Conservation (phyloP, 2,797 vertebrate species). For the Enteromius argenteus region DNA sequence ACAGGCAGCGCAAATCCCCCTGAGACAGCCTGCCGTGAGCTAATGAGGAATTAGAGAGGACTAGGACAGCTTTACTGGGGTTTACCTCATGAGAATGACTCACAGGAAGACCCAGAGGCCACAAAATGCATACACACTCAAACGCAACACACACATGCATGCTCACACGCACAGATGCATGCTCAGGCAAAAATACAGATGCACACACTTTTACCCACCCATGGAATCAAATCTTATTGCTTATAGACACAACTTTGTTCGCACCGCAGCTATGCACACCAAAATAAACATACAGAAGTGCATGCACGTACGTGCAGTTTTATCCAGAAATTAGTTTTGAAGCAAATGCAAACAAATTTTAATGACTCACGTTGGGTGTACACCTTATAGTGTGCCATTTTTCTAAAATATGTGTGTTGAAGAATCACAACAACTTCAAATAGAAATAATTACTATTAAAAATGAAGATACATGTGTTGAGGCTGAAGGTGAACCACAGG, state of each 20-base stretch:
- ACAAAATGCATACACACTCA: constrained; percentile 50
- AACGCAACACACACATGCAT: constrained; percentile 45
- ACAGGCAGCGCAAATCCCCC: constrained; percentile 68
- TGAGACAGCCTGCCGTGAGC: constrained; percentile 75
- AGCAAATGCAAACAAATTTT: constrained; percentile 30
- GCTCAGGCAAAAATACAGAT: constrained; percentile 39
- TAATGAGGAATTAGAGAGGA: constrained; percentile 80
- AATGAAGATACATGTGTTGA: background rate
- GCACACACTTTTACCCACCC: constrained; percentile 38
- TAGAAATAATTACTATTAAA: constrained; percentile 5
- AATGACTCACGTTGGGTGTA: constrained; percentile 32
- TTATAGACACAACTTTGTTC: constrained; percentile 44
- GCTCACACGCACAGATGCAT: constrained; percentile 38
- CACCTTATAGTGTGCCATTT: background rate
- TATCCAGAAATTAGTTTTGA: constrained; percentile 39
- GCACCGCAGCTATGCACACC: constrained; percentile 25
- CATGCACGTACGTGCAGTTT: constrained; percentile 27
- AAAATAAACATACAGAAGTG: constrained; percentile 27
- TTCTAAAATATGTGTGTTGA: background rate
- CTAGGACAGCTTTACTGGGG: constrained; percentile 75
- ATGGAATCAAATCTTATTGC: constrained; percentile 41
- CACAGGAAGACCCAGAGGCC: constrained; percentile 73
- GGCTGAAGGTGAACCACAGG: background rate
- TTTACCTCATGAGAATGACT: constrained; percentile 75
- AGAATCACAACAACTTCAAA: background rate